phyloP scores from a whole-genome alignment of 2,113 vertebrate species.

The Daphoenositta chrysoptera region DNA sequence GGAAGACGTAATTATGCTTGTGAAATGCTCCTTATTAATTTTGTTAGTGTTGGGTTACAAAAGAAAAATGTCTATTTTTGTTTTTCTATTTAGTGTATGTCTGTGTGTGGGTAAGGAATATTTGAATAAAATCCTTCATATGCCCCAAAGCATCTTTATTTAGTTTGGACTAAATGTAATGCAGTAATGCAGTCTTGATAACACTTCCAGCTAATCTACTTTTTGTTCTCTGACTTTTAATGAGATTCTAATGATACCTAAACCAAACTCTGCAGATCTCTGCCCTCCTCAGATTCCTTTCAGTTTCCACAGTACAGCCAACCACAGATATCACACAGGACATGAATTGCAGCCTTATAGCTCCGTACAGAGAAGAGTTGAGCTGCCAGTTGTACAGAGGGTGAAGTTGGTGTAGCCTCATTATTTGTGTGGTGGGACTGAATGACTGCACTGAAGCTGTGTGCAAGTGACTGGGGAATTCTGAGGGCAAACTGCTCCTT shows the following conservation, averaged over 20 bases:
- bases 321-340: no score
- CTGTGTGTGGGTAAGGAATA: not conserved
- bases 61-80: conserved; percentile 29
- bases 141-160: not conserved
- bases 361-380: not conserved
- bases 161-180: not conserved
- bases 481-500: not conserved
- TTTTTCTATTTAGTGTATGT: not conserved
- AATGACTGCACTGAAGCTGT: not conserved
- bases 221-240: not conserved
- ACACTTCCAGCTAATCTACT: not conserved
- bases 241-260: not conserved
- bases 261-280: not conserved
- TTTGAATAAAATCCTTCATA: not conserved
- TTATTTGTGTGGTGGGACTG: not conserved
- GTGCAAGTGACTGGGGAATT: not conserved
- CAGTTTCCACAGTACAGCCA: not conserved
- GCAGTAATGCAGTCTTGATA: not conserved
- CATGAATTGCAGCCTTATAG: not conserved
- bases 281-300: not conserved
- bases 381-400: not conserved
- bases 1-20: conserved; percentile 43
- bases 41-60: conserved; percentile 17
- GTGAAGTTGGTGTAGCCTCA: accelerated
- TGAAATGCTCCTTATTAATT: conserved; percentile 57